Conservation (phyloP, 2,797 vertebrate genomes). For the Halcyon leucocephala region DNA sequence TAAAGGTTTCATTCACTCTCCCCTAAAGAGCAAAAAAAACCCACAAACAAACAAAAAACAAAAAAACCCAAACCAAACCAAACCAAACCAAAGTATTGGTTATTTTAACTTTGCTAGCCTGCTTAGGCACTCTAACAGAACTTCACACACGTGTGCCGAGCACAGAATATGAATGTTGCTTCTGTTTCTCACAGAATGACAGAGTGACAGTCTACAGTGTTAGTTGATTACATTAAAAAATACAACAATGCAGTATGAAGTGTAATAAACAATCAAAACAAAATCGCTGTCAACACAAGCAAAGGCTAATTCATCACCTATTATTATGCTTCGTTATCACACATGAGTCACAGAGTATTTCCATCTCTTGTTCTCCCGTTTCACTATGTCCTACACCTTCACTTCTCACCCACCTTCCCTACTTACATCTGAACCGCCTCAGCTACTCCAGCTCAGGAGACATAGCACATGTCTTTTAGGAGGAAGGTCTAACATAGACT, state of each 20-base stretch:
- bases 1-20: background rate
- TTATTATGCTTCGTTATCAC: background rate
- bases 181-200: background rate
- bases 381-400: background rate
- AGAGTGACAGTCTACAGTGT: background rate
- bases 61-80: too few relatives aligned
- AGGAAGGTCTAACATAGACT: background rate
- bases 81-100: background rate
- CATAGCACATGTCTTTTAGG: background rate
- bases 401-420: background rate
- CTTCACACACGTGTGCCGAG: accelerated
- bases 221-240: background rate
- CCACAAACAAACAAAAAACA: too few relatives aligned
- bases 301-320: background rate
- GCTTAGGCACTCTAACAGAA: background rate
- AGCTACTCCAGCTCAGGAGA: background rate
- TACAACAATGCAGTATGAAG: background rate
- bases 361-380: background rate
- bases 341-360: accelerated
- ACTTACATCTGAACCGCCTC: background rate
- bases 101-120: background rate
- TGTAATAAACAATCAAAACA: background rate
- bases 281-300: background rate
- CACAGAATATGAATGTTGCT: background rate
- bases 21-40: background rate